Evolutionary conservation across 2,113 vertebrate species (phyloP).

Genomic region (Platichthys stellatus): DNA sequence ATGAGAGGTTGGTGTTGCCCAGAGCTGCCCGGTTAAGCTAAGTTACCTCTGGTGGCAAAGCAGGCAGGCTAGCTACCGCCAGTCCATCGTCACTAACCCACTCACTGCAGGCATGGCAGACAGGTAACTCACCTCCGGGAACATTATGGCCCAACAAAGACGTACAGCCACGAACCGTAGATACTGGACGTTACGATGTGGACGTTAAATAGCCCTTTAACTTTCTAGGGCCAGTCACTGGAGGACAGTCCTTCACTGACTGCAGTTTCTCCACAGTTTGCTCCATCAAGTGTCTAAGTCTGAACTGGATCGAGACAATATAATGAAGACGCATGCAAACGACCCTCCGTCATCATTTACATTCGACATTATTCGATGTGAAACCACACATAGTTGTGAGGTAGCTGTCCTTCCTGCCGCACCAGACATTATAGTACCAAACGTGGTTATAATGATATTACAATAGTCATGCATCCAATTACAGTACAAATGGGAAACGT

Average conservation of each 20-base stretch:
- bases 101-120: constrained; percentile 16
- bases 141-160: not conserved
- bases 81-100: constrained; percentile 26
- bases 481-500: constrained; percentile 8
- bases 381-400: not conserved
- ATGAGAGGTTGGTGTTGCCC: not conserved
- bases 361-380: not conserved
- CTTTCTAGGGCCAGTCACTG: not conserved
- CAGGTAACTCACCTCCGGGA: not conserved
- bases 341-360: not conserved
- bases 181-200: not conserved
- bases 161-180: not conserved
- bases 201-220: not conserved
- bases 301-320: not conserved
- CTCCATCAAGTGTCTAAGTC: not conserved
- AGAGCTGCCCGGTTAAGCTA: not conserved
- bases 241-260: not conserved
- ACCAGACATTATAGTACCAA: not conserved
- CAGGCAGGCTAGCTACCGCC: constrained; percentile 45
- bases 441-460: not conserved
- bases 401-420: not conserved
- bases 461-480: not conserved
- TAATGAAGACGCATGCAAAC: not conserved
- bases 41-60: constrained; percentile 32
- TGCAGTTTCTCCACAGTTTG: not conserved